Conservation (phyloP, 2,113 vertebrate genomes). For the Psittacara wagleri region DNA sequence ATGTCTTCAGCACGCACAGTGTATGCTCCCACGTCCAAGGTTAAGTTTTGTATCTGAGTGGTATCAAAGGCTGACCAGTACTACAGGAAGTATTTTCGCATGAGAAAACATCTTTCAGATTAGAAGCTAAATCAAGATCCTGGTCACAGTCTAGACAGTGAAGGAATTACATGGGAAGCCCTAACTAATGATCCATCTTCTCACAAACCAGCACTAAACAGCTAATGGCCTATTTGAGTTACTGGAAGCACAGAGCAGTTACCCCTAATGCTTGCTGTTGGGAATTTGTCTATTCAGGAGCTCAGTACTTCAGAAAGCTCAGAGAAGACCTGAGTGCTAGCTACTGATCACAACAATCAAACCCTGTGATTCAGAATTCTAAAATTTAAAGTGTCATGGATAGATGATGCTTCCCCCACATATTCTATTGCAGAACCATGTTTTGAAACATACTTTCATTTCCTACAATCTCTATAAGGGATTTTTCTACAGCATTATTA, state of each 20-base stretch:
- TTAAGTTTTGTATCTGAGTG: neutral
- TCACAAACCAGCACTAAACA: neutral
- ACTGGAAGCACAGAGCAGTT: neutral
- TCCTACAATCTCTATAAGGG: neutral
- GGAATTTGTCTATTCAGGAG: neutral
- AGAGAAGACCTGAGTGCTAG: neutral
- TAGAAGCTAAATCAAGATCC: neutral
- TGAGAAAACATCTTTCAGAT: neutral
- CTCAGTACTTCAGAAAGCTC: neutral
- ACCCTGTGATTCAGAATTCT: neutral
- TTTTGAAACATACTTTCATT: slow-evolving; percentile 13
- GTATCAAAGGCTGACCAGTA: neutral
- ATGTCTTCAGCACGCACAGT: neutral
- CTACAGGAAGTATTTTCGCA: neutral
- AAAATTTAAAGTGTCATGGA: neutral
- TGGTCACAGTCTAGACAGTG: neutral
- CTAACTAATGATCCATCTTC: neutral
- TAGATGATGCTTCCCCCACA: neutral
- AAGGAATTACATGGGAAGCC: neutral
- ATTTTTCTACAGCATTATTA: slow-evolving; percentile 17
- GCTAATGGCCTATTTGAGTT: neutral
- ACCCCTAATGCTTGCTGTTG: neutral
- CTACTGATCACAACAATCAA: neutral
- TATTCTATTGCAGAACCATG: neutral
- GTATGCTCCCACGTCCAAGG: neutral